phyloP scores from a whole-genome alignment of 2,888 invertebrate species.

The Pristionchus maxplancki region DNA sequence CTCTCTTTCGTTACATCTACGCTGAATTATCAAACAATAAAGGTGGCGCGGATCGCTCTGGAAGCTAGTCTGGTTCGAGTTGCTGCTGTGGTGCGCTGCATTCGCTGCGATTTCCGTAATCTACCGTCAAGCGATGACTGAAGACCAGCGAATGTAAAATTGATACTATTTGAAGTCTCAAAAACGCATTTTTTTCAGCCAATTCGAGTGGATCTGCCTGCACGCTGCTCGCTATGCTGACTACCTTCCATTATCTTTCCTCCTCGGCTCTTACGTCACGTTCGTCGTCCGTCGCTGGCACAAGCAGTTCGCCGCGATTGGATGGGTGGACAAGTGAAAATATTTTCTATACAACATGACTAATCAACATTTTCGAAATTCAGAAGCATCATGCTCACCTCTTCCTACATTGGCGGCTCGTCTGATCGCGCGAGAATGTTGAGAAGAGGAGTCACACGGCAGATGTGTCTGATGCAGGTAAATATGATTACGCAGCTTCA shows the following conservation, averaged over 20 bases:
- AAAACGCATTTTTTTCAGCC: neutral
- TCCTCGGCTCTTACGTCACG: conserved; percentile 30
- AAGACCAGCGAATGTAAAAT: neutral
- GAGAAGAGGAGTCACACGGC: neutral
- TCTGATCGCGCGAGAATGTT: neutral
- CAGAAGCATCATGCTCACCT: conserved; percentile 23
- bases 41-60: conserved; percentile 45
- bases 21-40: neutral
- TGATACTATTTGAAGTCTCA: neutral
- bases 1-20: neutral
- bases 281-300: conserved; percentile 37
- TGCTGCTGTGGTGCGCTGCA: conserved; percentile 14
- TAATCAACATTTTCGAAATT: too few relatives aligned
- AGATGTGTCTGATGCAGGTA: conserved; percentile 36
- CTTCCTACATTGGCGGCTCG: neutral
- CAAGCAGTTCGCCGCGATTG: neutral
- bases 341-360: neutral
- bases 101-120: neutral
- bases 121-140: conserved; percentile 1
- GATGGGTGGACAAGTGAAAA: conserved; percentile 38
- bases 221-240: neutral
- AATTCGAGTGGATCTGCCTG: conserved; percentile 31
- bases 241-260: neutral
- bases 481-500: neutral
- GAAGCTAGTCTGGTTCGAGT: conserved; percentile 38